Evolutionary conservation across 2,888 invertebrate species (phyloP).

Genomic region (Agriopis leucophaearia): DNA sequence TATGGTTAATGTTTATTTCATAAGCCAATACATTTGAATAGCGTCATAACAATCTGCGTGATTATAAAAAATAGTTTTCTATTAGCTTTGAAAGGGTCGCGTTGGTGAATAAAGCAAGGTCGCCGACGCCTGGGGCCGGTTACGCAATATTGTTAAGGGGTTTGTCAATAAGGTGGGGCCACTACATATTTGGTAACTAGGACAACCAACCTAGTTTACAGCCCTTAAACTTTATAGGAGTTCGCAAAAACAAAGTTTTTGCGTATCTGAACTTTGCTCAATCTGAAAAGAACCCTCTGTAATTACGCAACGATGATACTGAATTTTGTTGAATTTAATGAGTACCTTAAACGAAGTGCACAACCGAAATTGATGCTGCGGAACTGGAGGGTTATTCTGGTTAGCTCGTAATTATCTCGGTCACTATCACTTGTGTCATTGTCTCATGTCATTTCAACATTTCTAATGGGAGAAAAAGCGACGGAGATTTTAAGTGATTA

Average conservation of each 20-base stretch:
- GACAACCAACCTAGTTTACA: constrained; percentile 18
- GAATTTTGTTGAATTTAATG: too few relatives aligned
- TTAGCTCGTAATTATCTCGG: too few relatives aligned
- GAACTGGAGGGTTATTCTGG: too few relatives aligned
- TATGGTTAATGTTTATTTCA: constrained; percentile 19
- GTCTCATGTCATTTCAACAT: too few relatives aligned
- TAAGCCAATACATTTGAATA: constrained; percentile 21
- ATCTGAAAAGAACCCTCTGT: not conserved
- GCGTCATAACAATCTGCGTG: constrained; percentile 30
- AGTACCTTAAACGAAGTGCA: too few relatives aligned
- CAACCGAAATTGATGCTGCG: too few relatives aligned
- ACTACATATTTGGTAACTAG: constrained; percentile 20
- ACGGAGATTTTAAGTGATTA: too few relatives aligned
- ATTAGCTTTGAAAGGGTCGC: constrained; percentile 33
- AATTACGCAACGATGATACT: not conserved
- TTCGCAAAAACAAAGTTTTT: constrained; percentile 11
- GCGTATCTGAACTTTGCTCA: not conserved
- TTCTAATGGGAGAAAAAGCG: too few relatives aligned
- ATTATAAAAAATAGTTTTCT: constrained; percentile 36
- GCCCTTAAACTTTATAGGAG: constrained; percentile 27
- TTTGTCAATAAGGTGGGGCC: constrained; percentile 29
- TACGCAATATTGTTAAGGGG: constrained; percentile 50
- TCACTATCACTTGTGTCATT: too few relatives aligned
- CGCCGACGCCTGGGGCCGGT: constrained; percentile 45
- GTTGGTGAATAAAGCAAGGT: constrained; percentile 39